phyloP scores from a whole-genome alignment of 2,797 vertebrate genomes.

The Hypotaenidia philippensis region DNA sequence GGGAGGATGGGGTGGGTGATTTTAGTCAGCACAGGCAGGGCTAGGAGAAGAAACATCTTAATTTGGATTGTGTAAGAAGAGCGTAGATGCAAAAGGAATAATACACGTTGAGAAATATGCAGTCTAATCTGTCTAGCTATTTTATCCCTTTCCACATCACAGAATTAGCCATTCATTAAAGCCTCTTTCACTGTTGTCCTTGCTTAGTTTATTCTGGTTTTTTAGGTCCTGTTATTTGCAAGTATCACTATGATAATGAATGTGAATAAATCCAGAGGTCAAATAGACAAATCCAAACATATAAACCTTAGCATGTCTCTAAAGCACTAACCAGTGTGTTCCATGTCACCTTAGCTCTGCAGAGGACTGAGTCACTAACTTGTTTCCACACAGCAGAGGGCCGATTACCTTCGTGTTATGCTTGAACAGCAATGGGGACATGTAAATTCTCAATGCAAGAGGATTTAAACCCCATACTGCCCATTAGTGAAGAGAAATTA shows the following conservation, averaged over 20 bases:
- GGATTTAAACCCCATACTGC: neutral
- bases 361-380: neutral
- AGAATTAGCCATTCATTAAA: constrained; percentile 12
- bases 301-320: neutral
- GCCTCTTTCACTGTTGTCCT: neutral
- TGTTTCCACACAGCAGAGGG: neutral
- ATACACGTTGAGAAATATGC: neutral
- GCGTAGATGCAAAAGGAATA: neutral
- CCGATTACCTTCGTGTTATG: neutral
- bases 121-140: neutral
- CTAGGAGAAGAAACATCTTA: neutral
- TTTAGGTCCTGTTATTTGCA: neutral
- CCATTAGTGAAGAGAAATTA: neutral
- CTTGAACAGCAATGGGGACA: neutral
- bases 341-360: neutral
- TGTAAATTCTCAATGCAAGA: neutral
- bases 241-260: neutral
- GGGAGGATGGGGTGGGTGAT: neutral
- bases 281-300: neutral
- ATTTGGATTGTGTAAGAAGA: neutral
- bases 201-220: neutral
- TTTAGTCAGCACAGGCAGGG: neutral
- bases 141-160: neutral
- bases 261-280: neutral
- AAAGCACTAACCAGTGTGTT: neutral